A percentile compares a stretch with the other conserved stretches of the same genome.
phyloP scores from a whole-genome alignment of 2,888 invertebrate species.

The Abscondita cerata region DNA sequence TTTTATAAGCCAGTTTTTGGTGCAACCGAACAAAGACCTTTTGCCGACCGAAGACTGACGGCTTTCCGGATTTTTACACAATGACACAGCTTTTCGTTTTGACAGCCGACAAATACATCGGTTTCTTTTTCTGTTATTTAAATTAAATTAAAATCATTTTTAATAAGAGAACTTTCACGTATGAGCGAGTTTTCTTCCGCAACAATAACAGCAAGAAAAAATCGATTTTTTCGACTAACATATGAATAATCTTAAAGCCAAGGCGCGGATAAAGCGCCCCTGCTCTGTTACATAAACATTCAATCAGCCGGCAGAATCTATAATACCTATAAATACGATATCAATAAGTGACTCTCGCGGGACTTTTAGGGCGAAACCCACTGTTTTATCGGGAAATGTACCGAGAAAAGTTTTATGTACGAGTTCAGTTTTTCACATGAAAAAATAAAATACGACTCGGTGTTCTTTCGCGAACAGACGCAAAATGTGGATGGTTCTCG shows the following conservation, averaged over 20 bases:
- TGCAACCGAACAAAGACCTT: conserved; percentile 40
- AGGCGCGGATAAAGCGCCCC: conserved; percentile 38
- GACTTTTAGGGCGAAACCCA: conserved; percentile 49
- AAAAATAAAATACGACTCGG: conserved; percentile 26
- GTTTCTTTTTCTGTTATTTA: conserved; percentile 34
- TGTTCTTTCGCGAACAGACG: conserved; percentile 7
- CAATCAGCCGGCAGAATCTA: conserved; percentile 56
- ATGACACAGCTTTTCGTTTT: conserved; percentile 40
- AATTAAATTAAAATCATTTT: conserved; percentile 16
- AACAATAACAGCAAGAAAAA: no score
- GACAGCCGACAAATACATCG: conserved; percentile 41
- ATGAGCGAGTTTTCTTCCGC: neutral
- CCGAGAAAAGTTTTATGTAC: conserved; percentile 52
- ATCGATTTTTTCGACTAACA: conserved; percentile 22
- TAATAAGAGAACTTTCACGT: neutral
- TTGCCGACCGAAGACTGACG: conserved; percentile 38
- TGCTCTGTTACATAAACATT: conserved; percentile 55
- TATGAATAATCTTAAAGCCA: conserved; percentile 33
- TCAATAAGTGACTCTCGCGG: conserved; percentile 57
- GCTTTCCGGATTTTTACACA: conserved; percentile 44
- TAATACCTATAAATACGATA: conserved; percentile 60
- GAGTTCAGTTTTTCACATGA: conserved; percentile 28
- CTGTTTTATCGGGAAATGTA: conserved; percentile 58
- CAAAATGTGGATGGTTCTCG: conserved; percentile 1
- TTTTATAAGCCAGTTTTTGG: conserved; percentile 43